Evolutionary conservation across 2,888 invertebrate species (phyloP), one percentile per base, ranked within the genome.

Genomic region (Ceraclea dissimilis): DNA sequence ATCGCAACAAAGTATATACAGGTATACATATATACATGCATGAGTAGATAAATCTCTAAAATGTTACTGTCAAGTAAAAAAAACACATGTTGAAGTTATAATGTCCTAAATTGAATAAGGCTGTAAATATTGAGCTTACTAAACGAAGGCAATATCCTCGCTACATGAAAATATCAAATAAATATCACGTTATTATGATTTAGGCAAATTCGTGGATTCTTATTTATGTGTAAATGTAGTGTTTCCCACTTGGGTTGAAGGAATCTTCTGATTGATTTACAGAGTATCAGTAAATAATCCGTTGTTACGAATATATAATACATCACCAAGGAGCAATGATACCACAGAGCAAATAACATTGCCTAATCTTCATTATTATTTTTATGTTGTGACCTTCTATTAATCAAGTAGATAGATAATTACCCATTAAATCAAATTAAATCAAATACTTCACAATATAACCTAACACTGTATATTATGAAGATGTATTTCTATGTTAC

Each of bases 341-440:
- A 56, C 60, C 61, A 56, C 51, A 47, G 49, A 56, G 61, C 61
- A 57, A 62, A 60, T 62, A 62, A 62, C 61, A 59, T 60, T 52
- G 62, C 62, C 62, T 62, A 62, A 60, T 60, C 62, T 61, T 63
- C 57, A 58, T 51, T n/a, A 33, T 54, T 56, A 48, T 59, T 18
- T 56, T 56, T 54, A 21, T 53, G 34, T 18, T 49, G 48, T 53
- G 16, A 39, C 16, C 13, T 4, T 39, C 13, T 31, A 8, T 31
- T 11, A 8, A 8, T 31, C 6, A 31, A 31, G 6, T 8, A 31
- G 8, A 31, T 31, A 8, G 11, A 31, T 31, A 11, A 31, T 31
- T 6, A n/a, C n/a, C n/a, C n/a, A n/a, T n/a, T n/a, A n/a, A n/a
- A n/a, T n/a, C 11, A 8, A 11, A 8, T 31, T 31, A 31, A 31